phyloP scores from a whole-genome alignment of 2,888 invertebrate genomes.

The Stenoptilia bipunctidactyla region DNA sequence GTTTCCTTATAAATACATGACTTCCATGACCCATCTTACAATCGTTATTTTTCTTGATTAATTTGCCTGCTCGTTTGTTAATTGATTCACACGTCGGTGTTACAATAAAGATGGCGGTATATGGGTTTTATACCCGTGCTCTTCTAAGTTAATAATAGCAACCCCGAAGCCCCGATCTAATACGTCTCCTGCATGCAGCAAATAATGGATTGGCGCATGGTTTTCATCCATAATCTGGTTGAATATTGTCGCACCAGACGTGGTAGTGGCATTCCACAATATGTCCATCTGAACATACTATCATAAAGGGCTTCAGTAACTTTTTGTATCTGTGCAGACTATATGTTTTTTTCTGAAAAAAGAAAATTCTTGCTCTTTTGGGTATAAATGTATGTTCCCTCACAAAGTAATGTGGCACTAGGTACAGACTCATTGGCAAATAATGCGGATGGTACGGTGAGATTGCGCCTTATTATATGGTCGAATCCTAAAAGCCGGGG shows the following conservation, averaged over 20 bases:
- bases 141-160: conserved; percentile 3
- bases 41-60: conserved; percentile 2
- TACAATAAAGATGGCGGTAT: conserved; percentile 4
- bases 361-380: conserved; percentile 3
- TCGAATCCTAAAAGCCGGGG: neutral
- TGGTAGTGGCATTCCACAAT: neutral
- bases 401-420: no score
- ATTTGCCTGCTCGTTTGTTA: conserved; percentile 5
- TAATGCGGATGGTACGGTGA: neutral
- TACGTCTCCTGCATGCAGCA: conserved; percentile 1
- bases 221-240: no score
- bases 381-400: no score
- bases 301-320: no score
- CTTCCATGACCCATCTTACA: neutral
- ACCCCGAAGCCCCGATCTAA: conserved; percentile 3
- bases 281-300: neutral
- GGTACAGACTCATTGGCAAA: neutral
- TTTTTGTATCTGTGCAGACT: no score
- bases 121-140: conserved; percentile 3
- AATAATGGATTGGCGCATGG: conserved; percentile 2
- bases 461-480: no score
- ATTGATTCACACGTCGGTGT: conserved; percentile 2
- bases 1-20: no score
- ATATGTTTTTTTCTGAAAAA: conserved; percentile 1
- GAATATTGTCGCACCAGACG: no score